Conservation (phyloP, 2,888 invertebrate genomes). For the Scaptomyza tumidula region DNA sequence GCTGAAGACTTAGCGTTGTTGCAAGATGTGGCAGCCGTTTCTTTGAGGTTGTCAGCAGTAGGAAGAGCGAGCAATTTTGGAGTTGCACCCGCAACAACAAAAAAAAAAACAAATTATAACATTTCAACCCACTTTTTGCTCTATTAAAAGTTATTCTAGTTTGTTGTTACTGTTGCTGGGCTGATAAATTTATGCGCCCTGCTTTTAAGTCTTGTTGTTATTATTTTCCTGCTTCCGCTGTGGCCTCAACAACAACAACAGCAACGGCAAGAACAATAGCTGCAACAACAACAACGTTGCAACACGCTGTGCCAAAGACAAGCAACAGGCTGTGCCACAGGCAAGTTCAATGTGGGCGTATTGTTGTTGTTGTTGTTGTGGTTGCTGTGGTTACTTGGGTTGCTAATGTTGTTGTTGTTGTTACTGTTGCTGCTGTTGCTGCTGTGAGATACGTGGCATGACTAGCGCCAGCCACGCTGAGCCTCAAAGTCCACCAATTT, state of each 20-base stretch:
- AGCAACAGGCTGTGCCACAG: too few species aligned
- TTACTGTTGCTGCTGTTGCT: conserved; percentile 13
- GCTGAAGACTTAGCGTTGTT: conserved; percentile 24
- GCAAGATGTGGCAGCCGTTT: conserved; percentile 33
- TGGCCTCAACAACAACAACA: conserved; percentile 55
- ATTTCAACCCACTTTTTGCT: conserved; percentile 56
- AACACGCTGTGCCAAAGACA: too few species aligned
- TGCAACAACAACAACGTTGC: conserved; percentile 32
- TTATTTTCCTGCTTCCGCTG: conserved; percentile 73
- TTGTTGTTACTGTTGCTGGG: conserved; percentile 45
- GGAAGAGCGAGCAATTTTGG: conserved; percentile 27
- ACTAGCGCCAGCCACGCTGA: conserved; percentile 45
- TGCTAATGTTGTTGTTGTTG: conserved; percentile 13
- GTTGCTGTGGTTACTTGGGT: conserved; percentile 10
- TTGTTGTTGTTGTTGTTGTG: conserved; percentile 12
- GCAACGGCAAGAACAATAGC: too few species aligned
- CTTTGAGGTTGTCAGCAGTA: conserved; percentile 18
- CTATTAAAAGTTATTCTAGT: conserved; percentile 38
- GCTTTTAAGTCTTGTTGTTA: conserved; percentile 63
- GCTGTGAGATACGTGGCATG: conserved; percentile 45
- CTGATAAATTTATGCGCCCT: conserved; percentile 69
- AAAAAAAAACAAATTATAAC: conserved; percentile 55
- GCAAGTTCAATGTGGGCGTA: conserved; percentile 60
- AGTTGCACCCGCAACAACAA: conserved; percentile 21
- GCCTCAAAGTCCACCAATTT: conserved; percentile 45